A percentile compares a stretch with the other conserved stretches of the same genome.
Conservation (phyloP, 2,888 invertebrate species). For the Fragum sueziense region DNA sequence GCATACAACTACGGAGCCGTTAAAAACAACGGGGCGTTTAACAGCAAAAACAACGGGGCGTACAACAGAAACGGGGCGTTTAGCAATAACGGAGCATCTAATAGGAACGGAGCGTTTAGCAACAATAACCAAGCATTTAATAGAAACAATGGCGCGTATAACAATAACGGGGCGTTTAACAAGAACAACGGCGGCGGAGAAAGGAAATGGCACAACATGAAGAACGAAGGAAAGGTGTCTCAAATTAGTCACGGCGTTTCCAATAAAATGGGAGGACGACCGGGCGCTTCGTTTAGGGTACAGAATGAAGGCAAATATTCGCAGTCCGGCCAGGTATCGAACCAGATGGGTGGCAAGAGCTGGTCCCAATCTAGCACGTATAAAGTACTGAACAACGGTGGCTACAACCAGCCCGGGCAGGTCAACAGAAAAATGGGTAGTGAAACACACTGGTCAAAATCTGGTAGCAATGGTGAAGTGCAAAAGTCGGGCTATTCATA, state of each 20-base stretch:
- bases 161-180: too few relatives aligned
- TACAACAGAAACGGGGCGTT: too few relatives aligned
- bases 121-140: too few relatives aligned
- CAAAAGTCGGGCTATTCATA: not conserved
- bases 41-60: too few relatives aligned
- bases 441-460: not conserved
- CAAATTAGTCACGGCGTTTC: not conserved
- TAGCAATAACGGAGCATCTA: too few relatives aligned
- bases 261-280: not conserved
- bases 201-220: not conserved
- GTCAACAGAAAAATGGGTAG: not conserved
- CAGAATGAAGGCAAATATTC: not conserved
- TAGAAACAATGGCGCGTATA: too few relatives aligned
- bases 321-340: not conserved
- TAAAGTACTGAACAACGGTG: not conserved
- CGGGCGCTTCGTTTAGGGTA: not conserved
- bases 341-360: not conserved
- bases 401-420: not conserved
- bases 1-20: too few relatives aligned
- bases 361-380: not conserved
- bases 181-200: too few relatives aligned
- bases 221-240: not conserved
- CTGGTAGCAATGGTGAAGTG: too few relatives aligned
- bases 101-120: too few relatives aligned
- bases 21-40: too few relatives aligned